Evolutionary conservation across 1,140 invertebrate species (phyloP).

Genomic region (Sarcophaga bullata): DNA sequence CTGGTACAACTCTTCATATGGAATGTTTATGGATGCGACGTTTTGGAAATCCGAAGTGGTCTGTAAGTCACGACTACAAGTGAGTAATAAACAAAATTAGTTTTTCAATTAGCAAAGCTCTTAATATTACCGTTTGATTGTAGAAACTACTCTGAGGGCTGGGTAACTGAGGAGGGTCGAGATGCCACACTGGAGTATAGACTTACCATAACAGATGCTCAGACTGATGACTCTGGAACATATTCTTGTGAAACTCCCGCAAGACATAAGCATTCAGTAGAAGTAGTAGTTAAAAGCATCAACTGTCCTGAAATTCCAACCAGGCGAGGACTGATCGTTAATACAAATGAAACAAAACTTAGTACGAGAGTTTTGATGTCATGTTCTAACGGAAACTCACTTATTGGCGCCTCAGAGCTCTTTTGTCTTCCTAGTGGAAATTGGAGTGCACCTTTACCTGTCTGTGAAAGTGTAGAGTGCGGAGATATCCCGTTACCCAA

Average conservation of each 20-base stretch:
- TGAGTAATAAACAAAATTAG: constrained; percentile 51
- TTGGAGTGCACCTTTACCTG: constrained; percentile 82
- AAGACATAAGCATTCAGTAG: constrained; percentile 80
- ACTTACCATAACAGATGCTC: constrained; percentile 81
- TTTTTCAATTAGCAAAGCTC: not conserved
- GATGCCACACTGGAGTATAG: constrained; percentile 84
- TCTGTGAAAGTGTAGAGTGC: constrained; percentile 85
- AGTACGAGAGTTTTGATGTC: constrained; percentile 79
- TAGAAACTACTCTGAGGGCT: constrained; percentile 82
- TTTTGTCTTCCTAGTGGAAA: constrained; percentile 82
- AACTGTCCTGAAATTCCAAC: constrained; percentile 78
- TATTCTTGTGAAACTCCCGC: constrained; percentile 86
- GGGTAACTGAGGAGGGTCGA: constrained; percentile 82
- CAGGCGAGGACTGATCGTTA: constrained; percentile 76
- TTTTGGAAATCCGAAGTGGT: constrained; percentile 86
- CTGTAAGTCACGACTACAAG: constrained; percentile 76
- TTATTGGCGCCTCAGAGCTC: constrained; percentile 79
- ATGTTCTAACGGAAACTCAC: constrained; percentile 83
- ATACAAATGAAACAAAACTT: constrained; percentile 76
- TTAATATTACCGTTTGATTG: not conserved
- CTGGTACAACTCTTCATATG: constrained; percentile 85
- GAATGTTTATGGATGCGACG: constrained; percentile 87
- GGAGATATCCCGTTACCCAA: constrained; percentile 72
- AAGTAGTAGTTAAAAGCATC: constrained; percentile 82
- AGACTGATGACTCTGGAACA: constrained; percentile 80